Base-by-base conservation (phyloP, 2,888 invertebrate genomes). In the Drosophila mayaguana region DNA sequence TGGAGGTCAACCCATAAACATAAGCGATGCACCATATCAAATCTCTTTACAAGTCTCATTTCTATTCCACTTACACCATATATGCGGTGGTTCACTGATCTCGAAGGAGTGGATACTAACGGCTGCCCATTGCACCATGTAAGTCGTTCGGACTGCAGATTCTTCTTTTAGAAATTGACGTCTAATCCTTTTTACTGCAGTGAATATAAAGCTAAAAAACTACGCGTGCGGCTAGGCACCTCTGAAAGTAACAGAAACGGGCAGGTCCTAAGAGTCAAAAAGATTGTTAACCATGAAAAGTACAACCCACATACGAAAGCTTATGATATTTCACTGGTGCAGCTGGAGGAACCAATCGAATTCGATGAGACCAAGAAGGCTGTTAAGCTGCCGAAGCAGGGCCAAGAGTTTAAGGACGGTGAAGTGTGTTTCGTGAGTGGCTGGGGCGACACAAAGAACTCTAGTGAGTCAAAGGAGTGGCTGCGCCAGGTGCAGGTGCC, bases 291-390 rank as follows among this genome's bases (percentile, higher is more conserved):
- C 63, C 95, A 96, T 74, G 93, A 94, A 16, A 90, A 93, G 11
- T 96, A 94, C 80, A 92, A 93, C 14, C 95, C 94, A 0, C 5
- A 1, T 73, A 91, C 92, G 16, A 94, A 94, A 89, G 95, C 95
- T 67, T 94, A 93, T 63, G 95, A 95, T 60, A 93, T 95, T 38
- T 95, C 95, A 0, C 81, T 95, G 1, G 79, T 95, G 9, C 93
- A 94, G 92, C 91, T 95, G 1, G 78, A 93, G 0, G 92, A 91
- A 11, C 93, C 94, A 2, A 91, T 95, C 43, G 78, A 87, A n/a
- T 94, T 94, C 65, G 93, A 90, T 69, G 92, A 93, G 0, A 91
- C 88, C 0, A 93, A 94, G 0, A 91, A 92, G 45, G 90, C 94
- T 0, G 93, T 94, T 1, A 81, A 91, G 8, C 85, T 95, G 81